Evolutionary conservation across 2,113 vertebrate species (phyloP).

Genomic region (Orientallactaga bullata): DNA sequence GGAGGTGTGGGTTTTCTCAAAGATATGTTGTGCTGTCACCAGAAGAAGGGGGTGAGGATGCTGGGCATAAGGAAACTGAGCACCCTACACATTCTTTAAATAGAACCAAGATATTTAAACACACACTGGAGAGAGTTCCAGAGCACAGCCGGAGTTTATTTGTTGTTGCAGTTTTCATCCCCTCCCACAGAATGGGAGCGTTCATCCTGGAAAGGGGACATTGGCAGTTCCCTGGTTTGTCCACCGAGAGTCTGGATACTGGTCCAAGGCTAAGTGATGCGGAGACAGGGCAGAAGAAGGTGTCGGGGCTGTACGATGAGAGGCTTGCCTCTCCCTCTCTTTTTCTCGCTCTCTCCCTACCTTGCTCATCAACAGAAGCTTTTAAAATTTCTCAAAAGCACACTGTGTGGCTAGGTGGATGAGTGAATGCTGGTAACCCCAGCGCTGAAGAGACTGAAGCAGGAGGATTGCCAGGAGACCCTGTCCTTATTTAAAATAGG

Average conservation of each 20-base stretch:
- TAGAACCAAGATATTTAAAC: not conserved
- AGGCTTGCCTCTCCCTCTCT: accelerated
- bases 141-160: not conserved
- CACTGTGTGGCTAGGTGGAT: no score
- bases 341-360: no score
- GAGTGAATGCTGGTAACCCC: not conserved
- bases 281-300: not conserved
- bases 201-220: not conserved
- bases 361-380: not conserved
- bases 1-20: not conserved
- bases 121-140: not conserved
- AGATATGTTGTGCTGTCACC: not conserved
- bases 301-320: not conserved
- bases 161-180: not conserved
- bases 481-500: no score
- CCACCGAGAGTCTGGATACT: not conserved
- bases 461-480: not conserved
- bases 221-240: not conserved
- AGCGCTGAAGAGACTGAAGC: not conserved
- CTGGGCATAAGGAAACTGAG: not conserved
- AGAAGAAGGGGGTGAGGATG: not conserved
- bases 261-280: no score
- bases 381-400: not conserved
- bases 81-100: not conserved
- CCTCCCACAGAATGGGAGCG: not conserved